A percentile compares a stretch with the other conserved stretches of the same genome.
phyloP scores from a whole-genome alignment of 2,888 invertebrate species.

The Pheosia tremula region DNA sequence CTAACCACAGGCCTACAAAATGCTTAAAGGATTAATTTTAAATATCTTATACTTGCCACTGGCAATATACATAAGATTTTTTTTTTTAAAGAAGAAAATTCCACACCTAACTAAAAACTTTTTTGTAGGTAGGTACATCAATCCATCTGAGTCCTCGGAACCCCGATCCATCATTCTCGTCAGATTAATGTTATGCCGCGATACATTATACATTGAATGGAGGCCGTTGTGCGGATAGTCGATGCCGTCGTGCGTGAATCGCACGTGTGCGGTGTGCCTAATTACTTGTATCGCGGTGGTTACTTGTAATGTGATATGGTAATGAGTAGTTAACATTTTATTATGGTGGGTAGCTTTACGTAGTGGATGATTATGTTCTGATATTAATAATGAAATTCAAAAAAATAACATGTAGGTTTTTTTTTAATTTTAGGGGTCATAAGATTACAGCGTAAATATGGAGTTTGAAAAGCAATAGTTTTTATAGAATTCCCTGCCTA shows the following conservation, averaged over 20 bases:
- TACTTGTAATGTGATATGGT: constrained; percentile 4
- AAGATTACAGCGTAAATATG: no score
- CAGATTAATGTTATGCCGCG: constrained; percentile 74
- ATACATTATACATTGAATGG: constrained; percentile 52
- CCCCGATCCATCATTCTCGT: constrained; percentile 71
- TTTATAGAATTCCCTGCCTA: no score
- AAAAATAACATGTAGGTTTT: no score
- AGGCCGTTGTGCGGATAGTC: constrained; percentile 38
- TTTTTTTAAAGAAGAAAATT: neutral
- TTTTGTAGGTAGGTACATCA: constrained; percentile 9
- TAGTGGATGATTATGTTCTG: no score
- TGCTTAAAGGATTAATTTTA: no score
- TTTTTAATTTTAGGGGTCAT: no score
- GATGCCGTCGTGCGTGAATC: constrained; percentile 34
- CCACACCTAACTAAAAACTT: neutral
- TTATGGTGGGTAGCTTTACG: neutral
- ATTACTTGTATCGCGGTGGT: constrained; percentile 29
- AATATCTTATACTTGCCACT: no score
- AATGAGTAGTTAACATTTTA: neutral
- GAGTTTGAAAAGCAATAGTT: no score
- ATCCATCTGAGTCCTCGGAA: constrained; percentile 23
- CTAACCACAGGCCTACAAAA: no score
- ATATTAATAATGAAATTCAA: no score
- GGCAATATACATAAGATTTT: no score
- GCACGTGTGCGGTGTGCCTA: constrained; percentile 42